A percentile compares a stretch with the other conserved stretches of the same genome.
phyloP scores from a whole-genome alignment of 2,113 vertebrate species.

The Cercocebus atys region DNA sequence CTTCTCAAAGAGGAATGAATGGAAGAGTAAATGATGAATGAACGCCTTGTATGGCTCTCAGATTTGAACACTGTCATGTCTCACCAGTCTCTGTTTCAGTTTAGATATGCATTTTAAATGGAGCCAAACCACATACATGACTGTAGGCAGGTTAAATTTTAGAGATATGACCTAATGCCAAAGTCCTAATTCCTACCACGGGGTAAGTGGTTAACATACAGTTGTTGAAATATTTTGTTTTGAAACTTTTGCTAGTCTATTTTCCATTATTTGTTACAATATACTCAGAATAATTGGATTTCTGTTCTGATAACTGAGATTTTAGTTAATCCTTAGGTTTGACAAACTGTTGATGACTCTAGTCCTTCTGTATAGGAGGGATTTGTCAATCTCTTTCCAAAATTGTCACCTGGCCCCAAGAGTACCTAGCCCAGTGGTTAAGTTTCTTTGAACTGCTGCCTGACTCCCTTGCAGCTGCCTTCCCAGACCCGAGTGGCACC shows the following conservation, averaged over 20 bases:
- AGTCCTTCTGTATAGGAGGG: fast-evolving
- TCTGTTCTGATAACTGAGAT: neutral
- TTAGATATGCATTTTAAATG: neutral
- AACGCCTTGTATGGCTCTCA: neutral
- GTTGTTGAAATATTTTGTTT: neutral
- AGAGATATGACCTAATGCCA: neutral
- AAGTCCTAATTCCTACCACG: neutral
- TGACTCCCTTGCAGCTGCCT: neutral
- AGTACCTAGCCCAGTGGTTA: neutral
- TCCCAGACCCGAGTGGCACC: neutral
- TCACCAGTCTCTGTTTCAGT: neutral
- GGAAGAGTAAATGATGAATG: neutral
- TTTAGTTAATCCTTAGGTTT: neutral
- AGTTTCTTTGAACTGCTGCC: neutral
- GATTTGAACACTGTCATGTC: neutral
- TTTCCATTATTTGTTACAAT: neutral
- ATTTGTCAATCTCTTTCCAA: neutral
- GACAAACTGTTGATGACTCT: neutral
- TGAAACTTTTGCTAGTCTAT: neutral
- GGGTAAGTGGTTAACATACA: neutral
- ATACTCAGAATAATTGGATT: neutral
- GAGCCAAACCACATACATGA: neutral
- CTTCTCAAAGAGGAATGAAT: neutral
- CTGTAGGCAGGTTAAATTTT: neutral
- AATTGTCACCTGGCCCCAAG: neutral